phyloP scores from a whole-genome alignment of 2,113 vertebrate genomes.

The Raja brachyura region DNA sequence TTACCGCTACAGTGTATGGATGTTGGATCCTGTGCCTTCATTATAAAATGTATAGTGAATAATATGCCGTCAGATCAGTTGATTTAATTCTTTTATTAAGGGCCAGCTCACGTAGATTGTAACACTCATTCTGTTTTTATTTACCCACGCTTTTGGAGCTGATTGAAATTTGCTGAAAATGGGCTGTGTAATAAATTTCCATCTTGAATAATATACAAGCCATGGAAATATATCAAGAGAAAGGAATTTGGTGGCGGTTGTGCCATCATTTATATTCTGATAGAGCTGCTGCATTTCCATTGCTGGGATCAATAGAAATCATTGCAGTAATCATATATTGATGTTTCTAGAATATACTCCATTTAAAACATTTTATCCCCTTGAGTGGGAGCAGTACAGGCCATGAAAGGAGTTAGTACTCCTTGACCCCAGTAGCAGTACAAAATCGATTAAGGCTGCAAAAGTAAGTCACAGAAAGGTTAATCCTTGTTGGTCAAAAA shows the following conservation, averaged over 20 bases:
- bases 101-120: background rate
- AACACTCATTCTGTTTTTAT: background rate
- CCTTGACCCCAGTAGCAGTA: conserved; percentile 83
- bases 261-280: conserved; percentile 31
- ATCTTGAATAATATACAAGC: background rate
- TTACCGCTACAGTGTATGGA: background rate
- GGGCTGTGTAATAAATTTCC: background rate
- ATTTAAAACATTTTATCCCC: conserved; percentile 85
- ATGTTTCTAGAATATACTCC: conserved; percentile 86
- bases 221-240: background rate
- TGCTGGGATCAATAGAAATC: conserved; percentile 68
- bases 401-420: conserved; percentile 76
- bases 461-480: conserved; percentile 77
- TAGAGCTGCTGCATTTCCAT: background rate
- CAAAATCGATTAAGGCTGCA: conserved; percentile 86
- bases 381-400: conserved; percentile 69
- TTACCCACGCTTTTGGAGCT: background rate
- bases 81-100: background rate
- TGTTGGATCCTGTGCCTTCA: background rate
- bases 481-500: conserved; percentile 69
- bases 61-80: background rate
- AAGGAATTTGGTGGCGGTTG: conserved; percentile 8
- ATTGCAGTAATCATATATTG: conserved; percentile 94
- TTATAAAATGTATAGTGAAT: background rate
- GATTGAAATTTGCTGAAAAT: background rate